Conservation (phyloP, 53 echinoderm and acorn worm species). For the Antedon mediterranea region DNA sequence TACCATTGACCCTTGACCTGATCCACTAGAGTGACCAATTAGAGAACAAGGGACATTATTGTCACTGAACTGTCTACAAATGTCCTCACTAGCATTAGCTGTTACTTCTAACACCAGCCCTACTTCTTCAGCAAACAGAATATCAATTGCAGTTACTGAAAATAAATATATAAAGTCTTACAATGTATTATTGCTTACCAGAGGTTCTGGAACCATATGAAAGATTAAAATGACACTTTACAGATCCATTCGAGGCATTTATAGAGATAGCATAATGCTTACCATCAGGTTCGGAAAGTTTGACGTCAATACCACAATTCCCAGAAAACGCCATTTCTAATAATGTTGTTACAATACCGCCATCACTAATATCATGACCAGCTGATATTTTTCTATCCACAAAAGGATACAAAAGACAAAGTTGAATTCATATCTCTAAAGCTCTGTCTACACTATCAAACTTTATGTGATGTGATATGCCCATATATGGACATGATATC, state of each 20-base stretch:
- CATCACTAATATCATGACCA: constrained; percentile 95
- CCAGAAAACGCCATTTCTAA: constrained; percentile 98
- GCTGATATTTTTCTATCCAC: constrained; percentile 54
- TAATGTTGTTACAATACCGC: constrained; percentile 73
- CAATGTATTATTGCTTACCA: too few species aligned
- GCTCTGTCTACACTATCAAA: too few species aligned
- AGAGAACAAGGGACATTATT: constrained; percentile 52
- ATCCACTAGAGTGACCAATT: constrained; percentile 52
- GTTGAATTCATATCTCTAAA: too few species aligned
- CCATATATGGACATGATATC: too few species aligned
- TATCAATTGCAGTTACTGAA: constrained; percentile 40
- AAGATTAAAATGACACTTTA: too few species aligned
- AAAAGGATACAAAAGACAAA: too few species aligned
- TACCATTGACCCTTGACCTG: constrained; percentile 50
- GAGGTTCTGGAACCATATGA: too few species aligned
- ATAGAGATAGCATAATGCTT: neutral
- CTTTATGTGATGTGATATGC: too few species aligned
- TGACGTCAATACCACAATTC: constrained; percentile 80
- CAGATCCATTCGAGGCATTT: too few species aligned
- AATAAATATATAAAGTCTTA: neutral
- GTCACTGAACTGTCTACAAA: constrained; percentile 40
- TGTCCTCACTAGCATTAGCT: constrained; percentile 24
- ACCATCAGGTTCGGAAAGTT: constrained; percentile 38
- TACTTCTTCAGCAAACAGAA: constrained; percentile 79
- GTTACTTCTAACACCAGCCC: constrained; percentile 75